Percentiles rank a stretch among this genome's conserved stretches.
Evolutionary conservation across 2,888 invertebrate species (phyloP).

Genomic region (Andrena bicolor): DNA sequence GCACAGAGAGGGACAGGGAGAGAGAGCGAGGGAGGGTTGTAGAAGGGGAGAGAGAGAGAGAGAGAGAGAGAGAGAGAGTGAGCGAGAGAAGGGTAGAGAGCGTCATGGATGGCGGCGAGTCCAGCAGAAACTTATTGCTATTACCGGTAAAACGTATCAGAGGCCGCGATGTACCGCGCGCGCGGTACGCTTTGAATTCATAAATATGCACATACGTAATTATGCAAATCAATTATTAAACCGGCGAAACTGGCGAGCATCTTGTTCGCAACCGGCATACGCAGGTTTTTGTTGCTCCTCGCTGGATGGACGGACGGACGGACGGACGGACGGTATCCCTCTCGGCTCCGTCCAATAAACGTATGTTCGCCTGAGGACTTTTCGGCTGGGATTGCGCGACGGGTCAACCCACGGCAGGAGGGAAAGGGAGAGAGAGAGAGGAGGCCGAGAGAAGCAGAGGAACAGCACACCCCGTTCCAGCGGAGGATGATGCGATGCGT

Average conservation of each 20-base stretch:
- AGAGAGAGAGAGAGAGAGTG: not conserved
- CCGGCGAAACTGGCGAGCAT: slow-evolving; percentile 64
- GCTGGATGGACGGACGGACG: slow-evolving; percentile 7
- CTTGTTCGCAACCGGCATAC: slow-evolving; percentile 65
- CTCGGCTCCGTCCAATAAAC: slow-evolving; percentile 46
- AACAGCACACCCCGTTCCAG: not conserved
- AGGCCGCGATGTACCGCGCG: slow-evolving; percentile 48
- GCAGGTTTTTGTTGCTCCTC: slow-evolving; percentile 54
- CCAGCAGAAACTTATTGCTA: slow-evolving; percentile 70
- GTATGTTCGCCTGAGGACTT: slow-evolving; percentile 50
- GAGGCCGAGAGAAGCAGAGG: slow-evolving; percentile 24
- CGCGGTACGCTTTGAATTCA: slow-evolving; percentile 70
- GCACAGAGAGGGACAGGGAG: not conserved
- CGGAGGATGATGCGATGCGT: slow-evolving; percentile 67
- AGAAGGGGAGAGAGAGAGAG: not conserved
- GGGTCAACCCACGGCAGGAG: slow-evolving; percentile 16
- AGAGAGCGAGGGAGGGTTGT: not conserved
- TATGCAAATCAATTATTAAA: slow-evolving; percentile 73
- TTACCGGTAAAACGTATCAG: slow-evolving; percentile 70
- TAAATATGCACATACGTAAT: slow-evolving; percentile 73
- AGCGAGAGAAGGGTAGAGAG: slow-evolving; percentile 23
- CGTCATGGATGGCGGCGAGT: slow-evolving; percentile 60
- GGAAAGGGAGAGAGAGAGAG: not conserved
- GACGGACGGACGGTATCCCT: slow-evolving; percentile 15
- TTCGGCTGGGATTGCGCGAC: slow-evolving; percentile 40